Base-by-base conservation (phyloP, 2,113 vertebrate genomes). In the Bos javanicus region DNA sequence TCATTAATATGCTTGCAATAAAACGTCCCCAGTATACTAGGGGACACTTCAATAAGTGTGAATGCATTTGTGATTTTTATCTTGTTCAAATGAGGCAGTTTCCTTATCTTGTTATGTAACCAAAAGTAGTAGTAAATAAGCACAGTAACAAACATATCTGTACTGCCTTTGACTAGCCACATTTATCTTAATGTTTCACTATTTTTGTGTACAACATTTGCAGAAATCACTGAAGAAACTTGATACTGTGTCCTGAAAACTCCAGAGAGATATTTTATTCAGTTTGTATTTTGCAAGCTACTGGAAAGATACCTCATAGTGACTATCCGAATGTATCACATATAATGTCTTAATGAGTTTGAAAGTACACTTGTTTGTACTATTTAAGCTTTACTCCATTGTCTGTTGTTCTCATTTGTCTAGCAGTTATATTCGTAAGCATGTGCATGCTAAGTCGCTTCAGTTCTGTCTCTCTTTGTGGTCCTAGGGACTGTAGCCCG, bases 101-200 rank as follows among this genome's bases (percentile, higher is more conserved):
- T 5, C 30, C n/a, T 78, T 92, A 36, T 57, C 23, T 60, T 90
- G 9, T 67, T 82, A 46, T 3, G 7, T 36, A 52, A 39, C 1
- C 5, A 1, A 26, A 33, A 0, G 1, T 39, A 76, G 6, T 15
- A 4, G 0, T 33, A 80, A 46, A 0, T 36, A 71, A 46, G 1
- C 9, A 43, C 4, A 26, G 9, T 7, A 25, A 5, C 15, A n/a
- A 85, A 25, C 13, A 21, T 8, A 6, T 17, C 7, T 59, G 6
- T 4, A 1, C 28, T 82, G 12, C 4, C n/a, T 87, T 74, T 67
- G 39, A 19, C 8, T 56, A 28, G 14, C 76, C 25, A 81, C 1
- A 30, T 80, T 97, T 96, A 33, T 85, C 25, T 82, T 26, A 82
- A 19, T 1, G 2, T 76, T 76, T 89, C 82, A 21, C 46, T 87